These are phyloP conservation scores for Limnephilus rhombicus DNA, from an alignment of 2,888 invertebrate species.

Conservation along the genomic window DNA sequence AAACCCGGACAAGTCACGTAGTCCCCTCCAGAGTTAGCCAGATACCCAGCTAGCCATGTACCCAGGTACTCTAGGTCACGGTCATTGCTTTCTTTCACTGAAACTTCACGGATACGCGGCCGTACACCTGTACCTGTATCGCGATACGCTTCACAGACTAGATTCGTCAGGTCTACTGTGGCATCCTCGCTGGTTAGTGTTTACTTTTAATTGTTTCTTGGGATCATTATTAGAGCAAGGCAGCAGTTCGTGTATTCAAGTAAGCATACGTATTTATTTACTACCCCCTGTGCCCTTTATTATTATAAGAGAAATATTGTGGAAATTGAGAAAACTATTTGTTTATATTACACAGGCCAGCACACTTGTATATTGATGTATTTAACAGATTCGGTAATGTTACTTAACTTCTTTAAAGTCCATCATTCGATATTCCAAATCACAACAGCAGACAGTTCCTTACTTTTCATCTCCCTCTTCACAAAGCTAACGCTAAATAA, in stretches of 20 bases:
- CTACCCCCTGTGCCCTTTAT: not conserved
- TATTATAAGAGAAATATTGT: not conserved
- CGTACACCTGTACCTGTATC: constrained; percentile 16
- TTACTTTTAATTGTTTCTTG: not conserved
- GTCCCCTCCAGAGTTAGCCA: not conserved
- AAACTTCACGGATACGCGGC: constrained; percentile 57
- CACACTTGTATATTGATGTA: no score
- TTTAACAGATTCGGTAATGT: no score
- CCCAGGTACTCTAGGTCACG: constrained; percentile 59
- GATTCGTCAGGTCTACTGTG: not conserved
- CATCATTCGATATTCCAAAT: no score
- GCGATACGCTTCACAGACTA: constrained; percentile 3
- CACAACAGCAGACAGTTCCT: no score
- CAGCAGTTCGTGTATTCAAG: not conserved
- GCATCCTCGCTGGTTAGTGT: not conserved
- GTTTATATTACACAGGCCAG: not conserved
- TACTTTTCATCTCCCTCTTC: no score
- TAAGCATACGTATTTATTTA: not conserved
- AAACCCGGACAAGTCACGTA: constrained; percentile 27
- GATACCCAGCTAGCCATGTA: not conserved
- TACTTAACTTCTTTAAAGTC: no score
- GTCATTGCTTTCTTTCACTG: constrained; percentile 60
- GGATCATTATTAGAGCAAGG: not conserved
- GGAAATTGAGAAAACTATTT: not conserved
- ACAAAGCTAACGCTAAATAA: no score